Conservation (phyloP, 2,888 invertebrate species). For the Dolomedes plantarius region DNA sequence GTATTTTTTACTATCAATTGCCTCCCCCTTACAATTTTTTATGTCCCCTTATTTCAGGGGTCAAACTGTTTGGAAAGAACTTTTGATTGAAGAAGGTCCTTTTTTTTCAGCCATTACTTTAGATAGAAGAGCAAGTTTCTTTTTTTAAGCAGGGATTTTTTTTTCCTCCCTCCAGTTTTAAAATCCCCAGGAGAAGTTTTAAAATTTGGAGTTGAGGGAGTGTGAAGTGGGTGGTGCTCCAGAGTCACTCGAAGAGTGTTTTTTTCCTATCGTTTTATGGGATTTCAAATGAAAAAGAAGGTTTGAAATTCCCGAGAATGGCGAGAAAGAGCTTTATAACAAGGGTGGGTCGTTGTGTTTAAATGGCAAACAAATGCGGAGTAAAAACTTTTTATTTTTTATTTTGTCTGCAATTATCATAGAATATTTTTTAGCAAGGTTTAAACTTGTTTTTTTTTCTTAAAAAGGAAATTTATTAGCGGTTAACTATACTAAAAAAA, state of each 20-base stretch:
- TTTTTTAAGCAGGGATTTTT: constrained; percentile 15
- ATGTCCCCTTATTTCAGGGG: constrained; percentile 49
- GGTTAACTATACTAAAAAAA: too few species aligned
- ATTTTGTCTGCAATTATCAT: too few species aligned
- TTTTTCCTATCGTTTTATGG: constrained; percentile 44
- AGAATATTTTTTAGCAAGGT: too few species aligned
- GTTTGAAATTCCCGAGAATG: not conserved
- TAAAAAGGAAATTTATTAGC: too few species aligned
- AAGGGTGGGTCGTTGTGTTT: not conserved
- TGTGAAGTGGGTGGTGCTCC: constrained; percentile 52
- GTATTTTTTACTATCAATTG: constrained; percentile 61
- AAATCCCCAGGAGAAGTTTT: constrained; percentile 65
- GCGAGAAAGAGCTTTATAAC: not conserved
- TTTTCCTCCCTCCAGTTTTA: constrained; percentile 43
- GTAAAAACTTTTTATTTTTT: not conserved
- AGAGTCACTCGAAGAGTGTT: constrained; percentile 19
- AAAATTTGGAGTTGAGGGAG: constrained; percentile 55
- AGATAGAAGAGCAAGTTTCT: constrained; percentile 13
- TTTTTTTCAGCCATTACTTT: constrained; percentile 35
- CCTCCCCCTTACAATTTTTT: constrained; percentile 40
- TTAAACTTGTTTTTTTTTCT: too few species aligned
- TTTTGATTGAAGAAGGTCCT: constrained; percentile 53
- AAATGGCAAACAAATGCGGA: not conserved
- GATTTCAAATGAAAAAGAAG: constrained; percentile 54
- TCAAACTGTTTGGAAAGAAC: constrained; percentile 69